Conservation (phyloP, 2,888 invertebrate species). For the Conomelus anceps region DNA sequence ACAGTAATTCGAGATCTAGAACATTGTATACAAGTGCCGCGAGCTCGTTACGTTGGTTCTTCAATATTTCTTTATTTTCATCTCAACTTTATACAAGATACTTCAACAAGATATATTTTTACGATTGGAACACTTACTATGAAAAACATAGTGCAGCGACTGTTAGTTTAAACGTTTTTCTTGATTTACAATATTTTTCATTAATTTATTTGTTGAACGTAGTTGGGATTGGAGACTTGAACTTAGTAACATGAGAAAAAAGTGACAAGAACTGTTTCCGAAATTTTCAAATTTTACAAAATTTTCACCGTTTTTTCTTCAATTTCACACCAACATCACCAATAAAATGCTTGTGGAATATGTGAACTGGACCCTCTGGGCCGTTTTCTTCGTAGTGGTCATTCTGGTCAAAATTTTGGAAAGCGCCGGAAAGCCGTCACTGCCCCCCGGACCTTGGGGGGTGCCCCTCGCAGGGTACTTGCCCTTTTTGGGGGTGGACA, state of each 20-base stretch:
- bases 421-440: conserved; percentile 28
- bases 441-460: conserved; percentile 87
- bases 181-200: too few relatives aligned
- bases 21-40: too few relatives aligned
- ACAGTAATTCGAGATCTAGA: too few relatives aligned
- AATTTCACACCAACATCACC: background rate
- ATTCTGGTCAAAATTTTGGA: conserved; percentile 18
- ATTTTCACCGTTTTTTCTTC: conserved; percentile 33
- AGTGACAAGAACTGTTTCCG: background rate
- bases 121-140: too few relatives aligned
- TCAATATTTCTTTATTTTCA: too few relatives aligned
- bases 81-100: too few relatives aligned
- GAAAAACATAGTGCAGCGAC: too few relatives aligned
- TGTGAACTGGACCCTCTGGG: conserved; percentile 33
- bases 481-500: conserved; percentile 64
- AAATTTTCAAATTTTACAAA: conserved; percentile 22
- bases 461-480: conserved; percentile 77
- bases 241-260: background rate
- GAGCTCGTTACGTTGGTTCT: too few relatives aligned
- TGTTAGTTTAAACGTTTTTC: too few relatives aligned
- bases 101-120: too few relatives aligned
- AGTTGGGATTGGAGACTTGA: background rate
- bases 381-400: conserved; percentile 22
- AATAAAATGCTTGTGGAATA: background rate
- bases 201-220: background rate